Conservation (phyloP, 2,888 invertebrate species). For the Pasiphila rectangulata region DNA sequence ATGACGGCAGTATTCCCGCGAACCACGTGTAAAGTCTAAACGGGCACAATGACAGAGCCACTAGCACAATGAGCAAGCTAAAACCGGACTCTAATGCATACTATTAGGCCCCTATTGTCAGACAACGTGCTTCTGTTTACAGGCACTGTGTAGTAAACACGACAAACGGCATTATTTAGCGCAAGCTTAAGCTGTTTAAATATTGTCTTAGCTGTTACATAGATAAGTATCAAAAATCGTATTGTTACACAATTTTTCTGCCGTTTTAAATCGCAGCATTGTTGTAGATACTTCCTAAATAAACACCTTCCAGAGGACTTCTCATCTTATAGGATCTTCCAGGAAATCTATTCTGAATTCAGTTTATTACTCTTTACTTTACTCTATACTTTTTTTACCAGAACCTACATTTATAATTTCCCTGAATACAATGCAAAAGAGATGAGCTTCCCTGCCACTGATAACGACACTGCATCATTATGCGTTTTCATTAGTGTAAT, state of each 20-base stretch:
- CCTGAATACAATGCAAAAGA: too few species aligned
- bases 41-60: conserved; percentile 7
- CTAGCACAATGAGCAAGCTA: conserved; percentile 12
- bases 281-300: too few species aligned
- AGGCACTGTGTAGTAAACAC: conserved; percentile 1
- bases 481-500: not conserved
- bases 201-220: not conserved
- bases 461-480: not conserved
- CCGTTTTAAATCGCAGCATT: too few species aligned
- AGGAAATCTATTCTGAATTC: too few species aligned
- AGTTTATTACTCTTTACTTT: too few species aligned
- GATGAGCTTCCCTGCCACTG: not conserved
- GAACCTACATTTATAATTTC: too few species aligned
- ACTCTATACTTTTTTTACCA: too few species aligned
- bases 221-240: not conserved
- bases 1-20: conserved; percentile 9
- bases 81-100: conserved; percentile 12
- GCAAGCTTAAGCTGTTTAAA: not conserved
- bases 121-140: conserved; percentile 16
- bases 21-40: conserved; percentile 15
- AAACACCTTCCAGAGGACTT: too few species aligned
- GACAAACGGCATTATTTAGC: not conserved
- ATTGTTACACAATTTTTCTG: too few species aligned
- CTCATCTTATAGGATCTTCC: too few species aligned
- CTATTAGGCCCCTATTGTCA: conserved; percentile 2